Percentiles rank a stretch among this genome's conserved stretches.
Conservation (phyloP, 2,113 vertebrate genomes). For the Odontophorus gujanensis region DNA sequence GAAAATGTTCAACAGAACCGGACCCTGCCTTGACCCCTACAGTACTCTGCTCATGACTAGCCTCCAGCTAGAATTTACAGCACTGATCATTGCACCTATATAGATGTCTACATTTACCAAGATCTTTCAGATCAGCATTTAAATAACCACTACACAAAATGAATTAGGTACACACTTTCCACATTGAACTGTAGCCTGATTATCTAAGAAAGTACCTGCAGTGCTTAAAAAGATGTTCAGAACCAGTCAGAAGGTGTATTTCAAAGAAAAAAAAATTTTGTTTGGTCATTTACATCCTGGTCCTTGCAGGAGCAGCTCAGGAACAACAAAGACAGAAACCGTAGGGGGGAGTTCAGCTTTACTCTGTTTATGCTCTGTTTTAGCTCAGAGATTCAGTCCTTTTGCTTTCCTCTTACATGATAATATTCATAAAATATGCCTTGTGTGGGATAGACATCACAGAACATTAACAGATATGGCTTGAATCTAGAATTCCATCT, state of each 20-base stretch:
- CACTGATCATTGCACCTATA: neutral
- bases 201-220: neutral
- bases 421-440: neutral
- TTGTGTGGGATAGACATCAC: neutral
- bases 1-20: neutral
- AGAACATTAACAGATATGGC: neutral
- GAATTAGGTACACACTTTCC: neutral
- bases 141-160: neutral
- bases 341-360: neutral
- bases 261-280: conserved; percentile 3
- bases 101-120: neutral
- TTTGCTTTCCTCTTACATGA: neutral
- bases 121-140: neutral
- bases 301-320: neutral
- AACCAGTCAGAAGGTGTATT: neutral
- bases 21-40: neutral
- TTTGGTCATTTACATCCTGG: neutral
- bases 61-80: neutral
- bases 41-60: neutral
- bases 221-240: neutral
- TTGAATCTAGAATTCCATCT: neutral
- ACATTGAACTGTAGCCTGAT: neutral
- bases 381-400: neutral
- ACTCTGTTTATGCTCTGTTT: neutral
- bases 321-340: neutral